Evolutionary conservation across 2,113 vertebrate genomes (phyloP).

Genomic region (Leucoraja erinaceus): DNA sequence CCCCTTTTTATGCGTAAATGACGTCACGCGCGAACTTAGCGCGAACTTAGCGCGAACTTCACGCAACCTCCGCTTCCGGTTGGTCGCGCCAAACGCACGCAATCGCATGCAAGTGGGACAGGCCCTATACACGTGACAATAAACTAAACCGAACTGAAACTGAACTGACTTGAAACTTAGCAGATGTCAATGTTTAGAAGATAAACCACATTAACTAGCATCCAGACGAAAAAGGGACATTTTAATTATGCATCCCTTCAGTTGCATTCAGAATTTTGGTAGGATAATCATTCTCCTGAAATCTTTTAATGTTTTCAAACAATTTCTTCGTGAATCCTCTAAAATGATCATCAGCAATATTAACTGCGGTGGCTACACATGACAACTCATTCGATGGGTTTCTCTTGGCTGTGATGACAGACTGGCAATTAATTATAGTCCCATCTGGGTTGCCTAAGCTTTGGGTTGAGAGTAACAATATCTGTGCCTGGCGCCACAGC

Average conservation of each 20-base stretch:
- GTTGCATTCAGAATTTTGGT: background rate
- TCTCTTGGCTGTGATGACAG: background rate
- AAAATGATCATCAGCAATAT: slow-evolving; percentile 25
- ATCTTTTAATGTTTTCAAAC: slow-evolving; percentile 27
- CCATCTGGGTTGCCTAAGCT: slow-evolving; percentile 33
- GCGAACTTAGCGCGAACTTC: no score
- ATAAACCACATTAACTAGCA: background rate
- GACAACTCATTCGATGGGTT: slow-evolving; percentile 11
- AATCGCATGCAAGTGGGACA: no score
- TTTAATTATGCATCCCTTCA: background rate
- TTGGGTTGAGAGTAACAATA: slow-evolving; percentile 36
- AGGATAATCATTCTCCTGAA: background rate
- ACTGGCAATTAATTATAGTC: slow-evolving; percentile 37
- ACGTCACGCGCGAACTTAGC: no score
- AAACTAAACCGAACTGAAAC: no score
- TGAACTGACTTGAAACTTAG: background rate
- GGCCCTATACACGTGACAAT: no score
- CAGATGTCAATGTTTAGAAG: slow-evolving; percentile 31
- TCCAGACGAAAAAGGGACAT: background rate
- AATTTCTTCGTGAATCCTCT: slow-evolving; percentile 23
- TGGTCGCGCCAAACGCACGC: no score
- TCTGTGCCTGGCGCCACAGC: slow-evolving; percentile 25
- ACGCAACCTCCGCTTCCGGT: no score
- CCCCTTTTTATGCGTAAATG: no score
- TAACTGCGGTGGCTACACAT: slow-evolving; percentile 13